Evolutionary conservation across 2,888 invertebrate genomes (phyloP), one percentile per base, ranked within the genome.

Genomic region (Amblyjoppa proteus): DNA sequence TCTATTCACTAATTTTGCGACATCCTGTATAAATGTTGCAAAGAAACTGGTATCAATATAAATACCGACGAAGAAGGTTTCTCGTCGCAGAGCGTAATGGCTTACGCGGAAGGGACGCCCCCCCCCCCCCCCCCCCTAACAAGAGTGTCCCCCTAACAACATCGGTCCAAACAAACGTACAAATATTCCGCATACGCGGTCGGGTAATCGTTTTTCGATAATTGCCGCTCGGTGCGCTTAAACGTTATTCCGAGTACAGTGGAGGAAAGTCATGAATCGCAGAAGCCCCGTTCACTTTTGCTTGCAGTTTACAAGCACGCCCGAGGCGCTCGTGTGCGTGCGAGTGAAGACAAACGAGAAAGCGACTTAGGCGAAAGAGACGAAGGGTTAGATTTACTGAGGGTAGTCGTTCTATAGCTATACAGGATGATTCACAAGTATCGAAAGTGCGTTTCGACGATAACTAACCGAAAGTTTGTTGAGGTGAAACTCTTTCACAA

Each of bases 191-290:
- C 83, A 75, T 49, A 53, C 69, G 81, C 70, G 81, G 84, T 38
- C 41, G 66, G 83, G 83, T 87, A 87, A 87, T 83, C 83, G 84
- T 87, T 87, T 87, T 81, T 85, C 87, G 84, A 87, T 87, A 87
- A 87, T 86, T 87, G 81, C 84, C 61, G 73, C 49, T 64, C 41
- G 66, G 34, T 20, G 61, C n/a, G 75, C 75, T 79, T 79, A 83
- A 86, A 82, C 81, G 81, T 78, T 84, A 71, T 53, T 79, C 64
- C 61, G 20, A 53, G 51, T 64, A 41, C 25, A 51, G 64, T 56
- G 71, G 45, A 66, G 56, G n/a, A 66, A 56, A 75, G 45, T 58
- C 25, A 74, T 64, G 64, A 56, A 70, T 79, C 66, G 53, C 20
- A 38, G 56, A 49, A 83, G 49, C 20, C 51, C 61, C 74, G 78